Percentiles rank a stretch among this genome's conserved stretches.
Evolutionary conservation across 2,113 vertebrate genomes (phyloP).

Genomic region (Limanda limanda): DNA sequence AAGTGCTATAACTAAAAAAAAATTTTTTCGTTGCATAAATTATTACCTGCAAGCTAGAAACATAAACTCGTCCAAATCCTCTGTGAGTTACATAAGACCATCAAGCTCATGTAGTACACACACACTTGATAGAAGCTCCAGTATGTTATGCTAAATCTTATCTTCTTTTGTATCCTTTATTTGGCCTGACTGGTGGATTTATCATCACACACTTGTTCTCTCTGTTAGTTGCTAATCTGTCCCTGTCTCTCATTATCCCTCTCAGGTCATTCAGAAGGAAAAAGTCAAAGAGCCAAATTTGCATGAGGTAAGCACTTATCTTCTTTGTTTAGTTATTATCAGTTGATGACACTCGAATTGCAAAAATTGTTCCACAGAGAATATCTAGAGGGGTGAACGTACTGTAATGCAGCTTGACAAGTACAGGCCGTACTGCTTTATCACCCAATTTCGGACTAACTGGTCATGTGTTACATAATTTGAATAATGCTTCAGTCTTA

Average conservation of each 20-base stretch:
- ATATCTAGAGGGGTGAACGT: not conserved
- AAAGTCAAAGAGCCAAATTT: slow-evolving; percentile 99
- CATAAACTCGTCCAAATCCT: not conserved
- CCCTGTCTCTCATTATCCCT: slow-evolving; percentile 35
- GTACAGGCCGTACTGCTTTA: not conserved
- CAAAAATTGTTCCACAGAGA: not conserved
- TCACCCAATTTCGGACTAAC: not conserved
- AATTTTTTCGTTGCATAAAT: not conserved
- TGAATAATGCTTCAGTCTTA: not conserved
- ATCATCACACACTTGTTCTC: not conserved
- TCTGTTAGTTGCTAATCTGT: slow-evolving; percentile 16
- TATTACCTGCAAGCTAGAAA: not conserved
- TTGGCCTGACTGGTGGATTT: not conserved
- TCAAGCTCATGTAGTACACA: slow-evolving; percentile 6
- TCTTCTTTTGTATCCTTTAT: not conserved
- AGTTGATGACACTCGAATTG: not conserved
- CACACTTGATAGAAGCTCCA: not conserved
- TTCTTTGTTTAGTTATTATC: slow-evolving; percentile 12
- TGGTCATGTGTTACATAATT: not conserved
- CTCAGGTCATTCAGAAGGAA: slow-evolving; percentile 99
- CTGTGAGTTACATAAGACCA: slow-evolving; percentile 4
- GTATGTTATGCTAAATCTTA: not conserved
- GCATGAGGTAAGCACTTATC: slow-evolving; percentile 90
- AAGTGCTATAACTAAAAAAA: not conserved
- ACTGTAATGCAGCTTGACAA: not conserved